A percentile compares a stretch with the other conserved stretches of the same genome.
phyloP scores from a whole-genome alignment of 2,113 vertebrate species.

The Clarias magur region DNA sequence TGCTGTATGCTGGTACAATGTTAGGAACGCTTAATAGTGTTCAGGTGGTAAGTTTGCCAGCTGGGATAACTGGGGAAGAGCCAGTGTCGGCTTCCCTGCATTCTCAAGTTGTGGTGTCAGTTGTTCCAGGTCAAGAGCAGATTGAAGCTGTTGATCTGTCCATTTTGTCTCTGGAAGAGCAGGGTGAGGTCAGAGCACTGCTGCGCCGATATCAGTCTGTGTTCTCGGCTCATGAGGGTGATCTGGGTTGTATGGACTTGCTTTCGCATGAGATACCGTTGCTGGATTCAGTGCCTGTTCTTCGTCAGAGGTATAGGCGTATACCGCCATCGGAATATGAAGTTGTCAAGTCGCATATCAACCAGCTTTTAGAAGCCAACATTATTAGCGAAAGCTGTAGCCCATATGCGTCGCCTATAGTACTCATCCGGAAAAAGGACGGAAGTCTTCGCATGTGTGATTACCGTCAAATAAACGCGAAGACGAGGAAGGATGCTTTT shows the following conservation, averaged over 20 bases:
- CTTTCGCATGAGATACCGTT: background rate
- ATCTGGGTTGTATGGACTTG: constrained; percentile 2
- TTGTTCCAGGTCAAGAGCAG: too few species aligned
- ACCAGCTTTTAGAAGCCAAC: background rate
- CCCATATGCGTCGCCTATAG: background rate
- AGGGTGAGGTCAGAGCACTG: background rate
- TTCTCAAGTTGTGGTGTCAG: too few species aligned
- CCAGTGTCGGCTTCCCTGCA: too few species aligned
- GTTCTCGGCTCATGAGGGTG: background rate
- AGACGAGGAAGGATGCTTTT: background rate
- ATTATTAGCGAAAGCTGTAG: background rate
- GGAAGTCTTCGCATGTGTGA: background rate
- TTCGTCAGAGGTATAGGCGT: background rate
- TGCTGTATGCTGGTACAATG: background rate
- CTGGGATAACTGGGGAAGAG: too few species aligned
- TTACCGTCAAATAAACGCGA: background rate
- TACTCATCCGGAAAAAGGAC: background rate
- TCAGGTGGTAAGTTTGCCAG: too few species aligned
- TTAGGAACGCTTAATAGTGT: too few species aligned
- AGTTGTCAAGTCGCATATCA: background rate
- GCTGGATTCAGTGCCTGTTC: background rate
- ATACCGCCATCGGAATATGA: constrained; percentile 36
- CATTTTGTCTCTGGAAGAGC: too few species aligned
- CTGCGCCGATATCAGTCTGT: background rate
- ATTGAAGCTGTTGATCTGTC: too few species aligned